Percentiles rank a stretch among this genome's conserved stretches.
These are phyloP conservation scores for Megaleporinus macrocephalus DNA, from an alignment of 2,113 vertebrate species.

Conservation along the genomic window DNA sequence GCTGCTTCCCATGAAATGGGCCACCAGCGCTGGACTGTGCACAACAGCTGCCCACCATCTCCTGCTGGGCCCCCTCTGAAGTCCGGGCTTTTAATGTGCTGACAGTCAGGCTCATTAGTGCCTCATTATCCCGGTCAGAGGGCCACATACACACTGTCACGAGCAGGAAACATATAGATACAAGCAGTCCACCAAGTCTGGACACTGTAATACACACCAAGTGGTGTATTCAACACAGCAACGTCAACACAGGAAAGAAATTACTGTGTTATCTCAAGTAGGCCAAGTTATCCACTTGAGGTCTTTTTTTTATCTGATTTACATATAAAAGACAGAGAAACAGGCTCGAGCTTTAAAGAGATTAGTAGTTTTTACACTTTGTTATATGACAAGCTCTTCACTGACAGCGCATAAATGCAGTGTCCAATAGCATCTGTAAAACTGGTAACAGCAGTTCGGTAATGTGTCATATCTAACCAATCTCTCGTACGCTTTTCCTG, in stretches of 20 bases:
- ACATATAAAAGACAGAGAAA: background rate
- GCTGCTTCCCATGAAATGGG: background rate
- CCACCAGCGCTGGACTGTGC: slow-evolving; percentile 20
- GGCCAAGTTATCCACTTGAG: background rate
- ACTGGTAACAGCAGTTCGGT: background rate
- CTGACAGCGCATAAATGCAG: no score
- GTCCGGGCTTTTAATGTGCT: slow-evolving; percentile 72
- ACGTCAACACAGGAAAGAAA: background rate
- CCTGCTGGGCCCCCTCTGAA: slow-evolving; percentile 61
- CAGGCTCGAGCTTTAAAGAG: no score
- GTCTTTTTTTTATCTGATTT: background rate
- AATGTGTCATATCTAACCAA: slow-evolving; percentile 5
- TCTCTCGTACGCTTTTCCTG: slow-evolving; percentile 34
- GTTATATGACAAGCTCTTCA: no score
- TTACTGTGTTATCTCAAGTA: background rate
- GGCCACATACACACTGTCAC: slow-evolving; percentile 4
- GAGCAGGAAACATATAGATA: slow-evolving; percentile 41
- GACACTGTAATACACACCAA: slow-evolving; percentile 6
- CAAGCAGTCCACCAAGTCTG: slow-evolving; percentile 7
- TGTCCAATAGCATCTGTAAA: background rate
- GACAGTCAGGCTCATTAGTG: slow-evolving; percentile 72
- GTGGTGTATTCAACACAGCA: background rate
- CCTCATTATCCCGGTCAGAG: slow-evolving; percentile 63
- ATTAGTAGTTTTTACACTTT: background rate
- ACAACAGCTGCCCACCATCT: slow-evolving; percentile 17